Percentiles rank a stretch among this genome's conserved stretches.
phyloP scores from a whole-genome alignment of 2,113 vertebrate species.

The Leucosticte australis region DNA sequence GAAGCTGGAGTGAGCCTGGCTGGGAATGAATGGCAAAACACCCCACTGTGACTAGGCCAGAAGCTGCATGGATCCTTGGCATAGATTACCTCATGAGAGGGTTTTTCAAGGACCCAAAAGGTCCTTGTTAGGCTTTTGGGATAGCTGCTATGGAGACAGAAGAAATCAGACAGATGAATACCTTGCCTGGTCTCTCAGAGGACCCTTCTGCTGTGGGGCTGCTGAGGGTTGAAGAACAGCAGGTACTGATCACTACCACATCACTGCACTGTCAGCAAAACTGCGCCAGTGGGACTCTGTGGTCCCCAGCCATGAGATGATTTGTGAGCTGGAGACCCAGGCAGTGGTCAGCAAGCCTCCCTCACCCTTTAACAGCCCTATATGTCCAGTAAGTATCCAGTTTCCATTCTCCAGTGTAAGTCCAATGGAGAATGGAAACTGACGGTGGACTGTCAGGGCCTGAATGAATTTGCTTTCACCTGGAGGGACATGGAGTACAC shows the following conservation, averaged over 20 bases:
- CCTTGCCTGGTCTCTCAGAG: background rate
- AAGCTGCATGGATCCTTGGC: background rate
- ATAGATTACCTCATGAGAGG: background rate
- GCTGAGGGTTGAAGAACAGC: background rate
- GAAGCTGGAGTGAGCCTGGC: background rate
- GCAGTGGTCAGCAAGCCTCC: background rate
- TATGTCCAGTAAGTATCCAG: no score
- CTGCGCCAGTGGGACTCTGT: background rate
- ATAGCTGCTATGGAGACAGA: background rate
- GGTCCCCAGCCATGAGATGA: background rate
- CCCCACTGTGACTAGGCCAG: background rate
- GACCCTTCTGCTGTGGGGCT: background rate
- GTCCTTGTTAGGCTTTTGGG: background rate
- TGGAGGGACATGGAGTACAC: background rate
- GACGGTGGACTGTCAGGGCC: background rate
- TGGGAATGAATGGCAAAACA: background rate
- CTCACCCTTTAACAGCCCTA: background rate
- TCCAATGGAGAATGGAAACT: background rate
- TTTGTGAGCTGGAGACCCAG: background rate
- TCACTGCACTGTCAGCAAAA: background rate
- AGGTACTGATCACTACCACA: accelerated
- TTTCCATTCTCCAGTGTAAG: no score
- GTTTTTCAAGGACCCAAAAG: background rate
- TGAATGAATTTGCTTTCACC: background rate
- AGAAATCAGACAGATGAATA: background rate